Evolutionary conservation across 2,888 invertebrate genomes (phyloP).

Genomic region (Axea sp.): DNA sequence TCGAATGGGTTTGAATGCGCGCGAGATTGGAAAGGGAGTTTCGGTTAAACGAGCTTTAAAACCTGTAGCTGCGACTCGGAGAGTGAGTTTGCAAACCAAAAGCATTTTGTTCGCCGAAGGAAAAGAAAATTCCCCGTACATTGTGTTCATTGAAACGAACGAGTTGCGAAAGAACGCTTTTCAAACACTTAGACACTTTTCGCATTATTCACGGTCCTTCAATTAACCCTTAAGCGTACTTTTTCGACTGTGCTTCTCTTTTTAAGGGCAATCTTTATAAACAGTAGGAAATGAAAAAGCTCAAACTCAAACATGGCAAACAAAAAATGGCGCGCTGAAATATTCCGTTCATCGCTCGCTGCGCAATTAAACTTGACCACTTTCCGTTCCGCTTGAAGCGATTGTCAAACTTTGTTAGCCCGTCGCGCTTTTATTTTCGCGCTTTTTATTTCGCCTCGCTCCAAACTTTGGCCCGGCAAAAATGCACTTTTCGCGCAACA

Average conservation of each 20-base stretch:
- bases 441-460: slow-evolving; percentile 2
- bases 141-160: slow-evolving; percentile 36
- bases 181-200: slow-evolving; percentile 32
- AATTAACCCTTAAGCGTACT: slow-evolving; percentile 2
- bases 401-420: slow-evolving; percentile 24
- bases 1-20: slow-evolving; percentile 31
- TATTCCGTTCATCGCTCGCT: background rate
- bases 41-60: slow-evolving; percentile 55
- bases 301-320: no score
- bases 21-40: slow-evolving; percentile 41
- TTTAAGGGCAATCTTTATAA: background rate
- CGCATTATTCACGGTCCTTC: slow-evolving; percentile 32
- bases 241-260: background rate
- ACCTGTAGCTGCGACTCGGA: slow-evolving; percentile 45
- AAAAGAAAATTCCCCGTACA: slow-evolving; percentile 32
- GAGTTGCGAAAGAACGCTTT: slow-evolving; percentile 40
- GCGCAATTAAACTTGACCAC: slow-evolving; percentile 19
- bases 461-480: slow-evolving; percentile 5
- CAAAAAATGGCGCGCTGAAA: slow-evolving; percentile 7
- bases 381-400: slow-evolving; percentile 8
- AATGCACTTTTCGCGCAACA: slow-evolving; percentile 27
- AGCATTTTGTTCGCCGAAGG: slow-evolving; percentile 37
- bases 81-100: slow-evolving; percentile 52
- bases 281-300: slow-evolving; percentile 1
- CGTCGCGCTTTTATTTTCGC: slow-evolving; percentile 13